Evolutionary conservation across 2,888 invertebrate species (phyloP).

Genomic region (Meghimatium bilineatum): DNA sequence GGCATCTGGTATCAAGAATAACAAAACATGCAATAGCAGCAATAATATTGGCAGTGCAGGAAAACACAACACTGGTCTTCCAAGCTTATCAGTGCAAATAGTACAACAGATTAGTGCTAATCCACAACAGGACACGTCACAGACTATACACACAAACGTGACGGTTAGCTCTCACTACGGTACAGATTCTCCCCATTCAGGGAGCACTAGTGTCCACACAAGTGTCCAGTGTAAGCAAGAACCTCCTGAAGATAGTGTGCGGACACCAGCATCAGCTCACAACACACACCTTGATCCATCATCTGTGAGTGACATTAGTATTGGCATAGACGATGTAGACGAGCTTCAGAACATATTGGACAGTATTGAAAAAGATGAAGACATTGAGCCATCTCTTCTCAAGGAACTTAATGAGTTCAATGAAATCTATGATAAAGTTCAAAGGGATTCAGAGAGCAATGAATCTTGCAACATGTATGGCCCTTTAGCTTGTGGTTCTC

Average conservation of each 20-base stretch:
- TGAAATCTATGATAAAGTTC: conserved; percentile 62
- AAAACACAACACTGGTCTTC: conserved; percentile 47
- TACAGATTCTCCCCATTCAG: conserved; percentile 34
- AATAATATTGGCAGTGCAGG: conserved; percentile 46
- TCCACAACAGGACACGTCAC: conserved; percentile 85
- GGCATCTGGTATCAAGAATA: conserved; percentile 9
- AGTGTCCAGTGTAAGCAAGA: conserved; percentile 81
- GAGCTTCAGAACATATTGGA: conserved; percentile 79
- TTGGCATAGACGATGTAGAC: conserved; percentile 61
- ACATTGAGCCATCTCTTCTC: conserved; percentile 58
- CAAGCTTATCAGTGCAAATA: conserved; percentile 89
- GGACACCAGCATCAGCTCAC: conserved; percentile 16
- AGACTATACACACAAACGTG: conserved; percentile 92
- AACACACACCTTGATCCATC: conserved; percentile 51
- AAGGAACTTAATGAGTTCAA: conserved; percentile 69
- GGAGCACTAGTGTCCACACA: conserved; percentile 57
- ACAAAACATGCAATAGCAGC: conserved; percentile 21
- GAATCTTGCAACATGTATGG: conserved; percentile 55
- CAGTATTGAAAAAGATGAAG: conserved; percentile 87
- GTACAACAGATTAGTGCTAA: conserved; percentile 86
- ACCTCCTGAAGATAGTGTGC: conserved; percentile 78
- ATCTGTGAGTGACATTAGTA: conserved; percentile 53
- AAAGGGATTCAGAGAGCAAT: conserved; percentile 62
- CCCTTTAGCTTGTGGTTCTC: conserved; percentile 55
- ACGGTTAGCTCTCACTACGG: conserved; percentile 84